Evolutionary conservation across 2,113 vertebrate species (phyloP).

Genomic region (Entomyzon cyanotis): DNA sequence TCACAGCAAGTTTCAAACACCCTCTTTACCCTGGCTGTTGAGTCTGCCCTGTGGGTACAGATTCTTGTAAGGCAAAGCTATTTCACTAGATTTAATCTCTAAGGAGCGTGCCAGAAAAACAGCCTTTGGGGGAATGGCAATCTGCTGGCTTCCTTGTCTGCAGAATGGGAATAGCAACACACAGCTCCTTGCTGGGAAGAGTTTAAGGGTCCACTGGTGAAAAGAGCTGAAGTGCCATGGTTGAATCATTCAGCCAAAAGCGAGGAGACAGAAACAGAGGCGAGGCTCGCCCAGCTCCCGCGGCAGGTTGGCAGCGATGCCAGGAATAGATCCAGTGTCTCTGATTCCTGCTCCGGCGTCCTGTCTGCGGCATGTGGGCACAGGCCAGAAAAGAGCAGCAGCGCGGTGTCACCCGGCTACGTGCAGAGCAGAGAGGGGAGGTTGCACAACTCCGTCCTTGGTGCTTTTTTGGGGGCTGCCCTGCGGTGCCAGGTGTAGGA

Average conservation of each 20-base stretch:
- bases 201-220: not conserved
- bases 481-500: not conserved
- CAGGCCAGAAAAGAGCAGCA: not conserved
- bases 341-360: not conserved
- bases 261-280: not conserved
- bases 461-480: not conserved
- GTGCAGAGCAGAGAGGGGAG: fast-evolving
- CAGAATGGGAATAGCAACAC: not conserved
- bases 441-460: fast-evolving
- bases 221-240: not conserved
- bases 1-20: slow-evolving; percentile 46
- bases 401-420: fast-evolving
- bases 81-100: slow-evolving; percentile 61
- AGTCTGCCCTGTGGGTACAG: slow-evolving; percentile 54
- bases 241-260: not conserved
- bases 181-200: not conserved
- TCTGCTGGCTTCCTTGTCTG: slow-evolving; percentile 14
- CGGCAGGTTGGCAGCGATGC: not conserved
- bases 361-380: not conserved
- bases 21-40: slow-evolving; percentile 19
- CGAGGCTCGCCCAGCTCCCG: not conserved
- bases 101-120: slow-evolving; percentile 62
- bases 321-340: not conserved
- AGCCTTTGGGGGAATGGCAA: slow-evolving; percentile 46
- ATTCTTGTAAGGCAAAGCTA: slow-evolving; percentile 52